Evolutionary conservation across 2,888 invertebrate genomes (phyloP).

Genomic region (Nymphalis c-album): DNA sequence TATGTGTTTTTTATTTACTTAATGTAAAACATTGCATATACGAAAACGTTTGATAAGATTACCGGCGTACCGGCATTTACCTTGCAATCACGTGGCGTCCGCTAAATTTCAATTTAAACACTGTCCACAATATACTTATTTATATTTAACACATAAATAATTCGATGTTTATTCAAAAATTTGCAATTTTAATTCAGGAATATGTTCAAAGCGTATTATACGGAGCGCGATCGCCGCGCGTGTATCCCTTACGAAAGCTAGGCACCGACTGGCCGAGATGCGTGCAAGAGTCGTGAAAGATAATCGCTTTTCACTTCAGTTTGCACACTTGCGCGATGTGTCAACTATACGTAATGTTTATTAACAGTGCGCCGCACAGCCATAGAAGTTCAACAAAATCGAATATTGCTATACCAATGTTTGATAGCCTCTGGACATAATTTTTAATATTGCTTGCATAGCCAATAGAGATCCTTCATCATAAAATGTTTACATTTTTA

Average conservation of each 20-base stretch:
- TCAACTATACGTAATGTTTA: constrained; percentile 17
- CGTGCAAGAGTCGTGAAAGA: constrained; percentile 36
- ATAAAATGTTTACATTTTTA: too few relatives aligned
- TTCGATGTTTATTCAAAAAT: constrained; percentile 5
- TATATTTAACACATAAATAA: constrained; percentile 15
- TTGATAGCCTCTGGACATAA: too few relatives aligned
- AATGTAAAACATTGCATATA: not conserved
- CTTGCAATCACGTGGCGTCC: constrained; percentile 38
- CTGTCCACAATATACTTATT: constrained; percentile 12
- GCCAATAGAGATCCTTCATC: too few relatives aligned
- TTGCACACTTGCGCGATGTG: constrained; percentile 22
- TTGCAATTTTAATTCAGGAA: constrained; percentile 40
- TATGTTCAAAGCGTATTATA: constrained; percentile 3
- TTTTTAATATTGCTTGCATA: too few relatives aligned
- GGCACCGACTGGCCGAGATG: constrained; percentile 41
- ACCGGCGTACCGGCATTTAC: constrained; percentile 40
- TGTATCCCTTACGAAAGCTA: constrained; percentile 36
- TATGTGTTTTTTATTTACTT: too few relatives aligned
- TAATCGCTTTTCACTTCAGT: constrained; percentile 42
- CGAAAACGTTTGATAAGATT: constrained; percentile 24
- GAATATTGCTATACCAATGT: not conserved
- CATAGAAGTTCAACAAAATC: not conserved
- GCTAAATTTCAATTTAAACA: constrained; percentile 20
- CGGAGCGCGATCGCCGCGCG: constrained; percentile 34
- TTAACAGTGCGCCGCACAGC: not conserved